Evolutionary conservation across 1,140 invertebrate genomes (phyloP), one percentile per base, ranked within the genome.

Genomic region (Dryas iulia): DNA sequence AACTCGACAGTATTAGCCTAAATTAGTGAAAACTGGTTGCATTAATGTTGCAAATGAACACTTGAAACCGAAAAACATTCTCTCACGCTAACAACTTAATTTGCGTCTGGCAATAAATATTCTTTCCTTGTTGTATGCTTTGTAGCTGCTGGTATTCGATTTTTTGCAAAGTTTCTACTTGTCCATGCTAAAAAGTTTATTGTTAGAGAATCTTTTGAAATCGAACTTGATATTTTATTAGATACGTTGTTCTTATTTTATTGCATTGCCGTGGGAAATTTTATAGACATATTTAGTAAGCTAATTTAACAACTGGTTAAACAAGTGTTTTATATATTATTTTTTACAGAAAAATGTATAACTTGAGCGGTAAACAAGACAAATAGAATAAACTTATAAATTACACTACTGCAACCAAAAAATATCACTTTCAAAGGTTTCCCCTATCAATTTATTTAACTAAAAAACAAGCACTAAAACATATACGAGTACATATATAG

Each of bases 11-110:
- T 62, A 62, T 62, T 62, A 62, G 35, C 59, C 39, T 62, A 62
- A 62, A 62, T 62, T 52, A 62, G 59, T 60, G 39, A 39, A 35
- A 33, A 60, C 58, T 7, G 33, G 24, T 26, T 53, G 35, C 31
- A 59, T 35, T 39, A 23, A 35, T 14, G 39, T 47, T 62, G 35
- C 21, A 62, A 62, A 52, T 62, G 39, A 30, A 62, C 26, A 53
- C 39, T 62, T 28, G 35, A 53, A 62, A 62, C 59, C 25, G 59
- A 52, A 54, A 63, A 63, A 53, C 61, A 63, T 63, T 63, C 28
- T 56, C 52, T 56, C 61, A 63, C 61, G 61, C 61, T 63, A 63
- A 63, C 61, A 63, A 63, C 47, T 31, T 63, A 54, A 63, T 63
- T 63, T 54, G 61, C 12, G 61, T 54, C 52, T 63, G 10, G 60